A percentile compares a stretch with the other conserved stretches of the same genome.
Conservation (phyloP, 1,140 invertebrate species). For the Pemphigus obesinymphae region DNA sequence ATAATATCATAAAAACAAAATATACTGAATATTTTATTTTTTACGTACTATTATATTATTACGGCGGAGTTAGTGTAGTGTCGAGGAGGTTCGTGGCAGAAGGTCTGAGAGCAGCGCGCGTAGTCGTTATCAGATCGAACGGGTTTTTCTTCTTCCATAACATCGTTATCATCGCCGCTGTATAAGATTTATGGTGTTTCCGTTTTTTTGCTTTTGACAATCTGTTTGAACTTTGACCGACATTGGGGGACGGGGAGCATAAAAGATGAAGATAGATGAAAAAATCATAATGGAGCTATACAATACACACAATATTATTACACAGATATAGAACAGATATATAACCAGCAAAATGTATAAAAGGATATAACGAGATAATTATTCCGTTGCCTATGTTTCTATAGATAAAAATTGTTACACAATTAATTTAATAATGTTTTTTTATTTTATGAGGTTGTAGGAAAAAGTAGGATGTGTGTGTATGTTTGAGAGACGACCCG, state of each 20-base stretch:
- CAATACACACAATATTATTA: background rate
- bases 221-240: constrained; percentile 26
- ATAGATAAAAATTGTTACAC: background rate
- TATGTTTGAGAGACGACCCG: no score
- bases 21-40: background rate
- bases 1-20: background rate
- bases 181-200: constrained; percentile 3
- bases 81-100: background rate
- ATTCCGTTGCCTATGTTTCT: background rate
- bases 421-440: background rate
- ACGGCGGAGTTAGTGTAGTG: background rate
- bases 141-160: background rate
- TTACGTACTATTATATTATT: background rate
- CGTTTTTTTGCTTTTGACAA: background rate
- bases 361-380: background rate
- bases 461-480: no score
- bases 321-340: background rate
- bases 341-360: background rate
- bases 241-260: background rate
- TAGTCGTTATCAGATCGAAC: constrained; percentile 21
- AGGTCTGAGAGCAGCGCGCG: background rate
- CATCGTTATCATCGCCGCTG: background rate
- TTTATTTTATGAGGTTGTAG: background rate
- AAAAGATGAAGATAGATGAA: background rate
- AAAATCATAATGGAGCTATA: background rate